A percentile compares a stretch with the other conserved stretches of the same genome.
phyloP scores from a whole-genome alignment of 1,140 invertebrate genomes.

The Pachypsylla venusta region DNA sequence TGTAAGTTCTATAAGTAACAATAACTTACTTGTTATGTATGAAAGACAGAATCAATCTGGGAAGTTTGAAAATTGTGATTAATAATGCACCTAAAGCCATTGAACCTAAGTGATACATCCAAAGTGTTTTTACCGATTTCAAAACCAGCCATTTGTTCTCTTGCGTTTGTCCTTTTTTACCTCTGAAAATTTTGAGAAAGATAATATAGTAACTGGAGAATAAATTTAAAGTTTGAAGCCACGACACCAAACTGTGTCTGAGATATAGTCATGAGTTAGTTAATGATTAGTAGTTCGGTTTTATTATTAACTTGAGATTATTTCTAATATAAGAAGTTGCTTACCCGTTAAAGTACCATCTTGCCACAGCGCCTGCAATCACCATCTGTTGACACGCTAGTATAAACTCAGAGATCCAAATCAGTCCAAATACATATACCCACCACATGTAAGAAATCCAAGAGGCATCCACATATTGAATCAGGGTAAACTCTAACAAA shows the following conservation, averaged over 20 bases:
- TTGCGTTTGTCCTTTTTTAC: too few relatives aligned
- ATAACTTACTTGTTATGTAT: constrained; percentile 67
- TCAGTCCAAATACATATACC: constrained; percentile 72
- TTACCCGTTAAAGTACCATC: constrained; percentile 72
- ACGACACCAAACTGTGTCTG: neutral
- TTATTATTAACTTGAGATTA: too few relatives aligned
- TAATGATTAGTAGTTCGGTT: neutral
- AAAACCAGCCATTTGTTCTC: constrained; percentile 40
- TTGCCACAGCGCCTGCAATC: constrained; percentile 70
- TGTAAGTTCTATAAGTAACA: too few relatives aligned
- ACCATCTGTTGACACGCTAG: constrained; percentile 83
- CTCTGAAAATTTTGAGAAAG: too few relatives aligned
- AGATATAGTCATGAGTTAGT: neutral
- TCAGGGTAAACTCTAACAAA: constrained; percentile 39
- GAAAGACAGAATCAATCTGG: constrained; percentile 70
- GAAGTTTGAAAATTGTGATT: constrained; percentile 80
- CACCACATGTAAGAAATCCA: constrained; percentile 82
- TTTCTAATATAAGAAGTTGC: too few relatives aligned
- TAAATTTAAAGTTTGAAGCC: neutral
- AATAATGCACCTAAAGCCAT: constrained; percentile 80
- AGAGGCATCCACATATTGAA: constrained; percentile 49
- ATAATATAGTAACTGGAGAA: neutral
- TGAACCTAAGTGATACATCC: constrained; percentile 79
- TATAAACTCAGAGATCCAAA: constrained; percentile 84
- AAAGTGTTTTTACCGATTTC: constrained; percentile 54